Evolutionary conservation across 2,888 invertebrate species (phyloP), one percentile per base, ranked within the genome.

Genomic region (Caenorhabditis sp.): DNA sequence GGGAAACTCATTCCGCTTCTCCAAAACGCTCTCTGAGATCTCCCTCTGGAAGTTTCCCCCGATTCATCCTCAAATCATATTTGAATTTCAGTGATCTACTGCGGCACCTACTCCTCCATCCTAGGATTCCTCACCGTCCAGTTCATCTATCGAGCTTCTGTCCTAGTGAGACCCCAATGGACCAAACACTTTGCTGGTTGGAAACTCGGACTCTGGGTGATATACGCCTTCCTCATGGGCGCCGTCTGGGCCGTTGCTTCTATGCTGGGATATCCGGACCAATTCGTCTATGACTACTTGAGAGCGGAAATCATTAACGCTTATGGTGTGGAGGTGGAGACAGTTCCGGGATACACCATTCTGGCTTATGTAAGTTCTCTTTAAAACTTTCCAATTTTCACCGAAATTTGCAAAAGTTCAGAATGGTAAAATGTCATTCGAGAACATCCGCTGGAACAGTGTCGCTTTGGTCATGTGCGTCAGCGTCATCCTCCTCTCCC

Each of bases 291-390:
- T 11, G 35, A 44, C 9, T 71, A 71, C 32, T 40, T 62, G 13
- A 22, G 61, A 28, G n/a, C 5, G 1, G 70, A 70, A 53, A 15
- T 70, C 9, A 40, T 40, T 26, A 40, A 70, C 22, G 35, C 35
- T 22, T 70, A 70, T 53, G 26, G 40, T 26, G 53, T 70, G 20
- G 61, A 51, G 20, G 53, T 70, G n/a, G 37, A 28, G 6, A 50
- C 13, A 28, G 51, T 61, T 20, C 40, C 70, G 0, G 28, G 47
- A 28, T 70, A 28, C 20, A 24, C 53, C n/a, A 26, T 70, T 13
- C 15, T 70, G 6, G 61, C 70, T 0, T 70, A 53, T n/a, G n/a
- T n/a, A n/a, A n/a, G n/a, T n/a, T n/a, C n/a, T n/a, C n/a, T n/a
- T n/a, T n/a, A n/a, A n/a, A n/a, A n/a, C n/a, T n/a, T n/a, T n/a